Base-by-base conservation (phyloP, 2,888 invertebrate species). In the Macrophya annulata region DNA sequence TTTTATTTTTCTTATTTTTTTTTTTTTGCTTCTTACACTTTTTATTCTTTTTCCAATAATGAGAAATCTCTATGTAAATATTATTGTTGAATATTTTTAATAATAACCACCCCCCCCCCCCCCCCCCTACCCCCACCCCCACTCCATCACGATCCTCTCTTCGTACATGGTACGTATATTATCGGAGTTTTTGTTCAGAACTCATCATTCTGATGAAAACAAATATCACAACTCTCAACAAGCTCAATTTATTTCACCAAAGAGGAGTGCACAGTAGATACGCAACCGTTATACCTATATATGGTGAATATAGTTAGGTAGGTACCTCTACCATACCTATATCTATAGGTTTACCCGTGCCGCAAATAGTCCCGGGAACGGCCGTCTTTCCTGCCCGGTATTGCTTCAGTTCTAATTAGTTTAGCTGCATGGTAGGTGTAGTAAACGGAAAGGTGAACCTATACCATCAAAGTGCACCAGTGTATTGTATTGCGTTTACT, bases 321-420 rank as follows among this genome's bases (percentile, higher is more conserved):
- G 31, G 3, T 31, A 31, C 31, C 31, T 45, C 21, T 62, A 68
- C 68, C 31, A 6, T 45, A 21, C 6, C 17, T 21, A 25, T 74
- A 6, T 45, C 21, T 74, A 74, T 74, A 21, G 15, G n/a, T 37
- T 6, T 55, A 55, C 43, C 51, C 43, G 77, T 21, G 62, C 81
- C 81, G 62, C 81, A 81, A 81, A 81, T 81, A 62, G 40, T 40
- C 62, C 81, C 25, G 31, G 43, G 21, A 81, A 81, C 40, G 40
- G 65, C 43, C 31, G 45, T 81, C 77, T 77, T 77, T 25, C 51
- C 77, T 77, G 25, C 77, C 62, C 81, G 37, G 59, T 81, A 81
- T 81, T 81, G 81, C 81, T 62, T 62, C 81, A 62, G 81, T 81
- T 81, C 81, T 81, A 81, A 81, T 81, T 81, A 81, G 81, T 81